Base-by-base conservation (phyloP, 2,888 invertebrate species). In the Mystacides longicornis region DNA sequence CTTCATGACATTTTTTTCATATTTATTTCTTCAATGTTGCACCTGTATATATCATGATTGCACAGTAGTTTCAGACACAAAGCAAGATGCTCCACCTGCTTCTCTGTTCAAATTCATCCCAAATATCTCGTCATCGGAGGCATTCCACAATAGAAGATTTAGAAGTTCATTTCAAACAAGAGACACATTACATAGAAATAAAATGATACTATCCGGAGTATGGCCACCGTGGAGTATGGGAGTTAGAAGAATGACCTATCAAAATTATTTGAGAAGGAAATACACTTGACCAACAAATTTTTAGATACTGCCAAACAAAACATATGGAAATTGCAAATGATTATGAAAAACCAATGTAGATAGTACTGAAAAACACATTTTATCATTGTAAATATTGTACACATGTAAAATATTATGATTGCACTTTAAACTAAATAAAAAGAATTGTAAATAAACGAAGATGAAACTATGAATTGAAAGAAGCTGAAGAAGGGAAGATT, bases 121-220 rank as follows among this genome's bases (percentile, higher is more conserved):
- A 21, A 3, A 22, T 9, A 43, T 27, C 7, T 27, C 23, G 11
- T 42, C 51, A 51, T 7, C 42, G 19, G 9, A 23, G 16, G 23
- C 52, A 19, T 49, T 33, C 2, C 49, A n/a, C 2, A 19, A 43
- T 22, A 37, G 31, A 16, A 51, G 31, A 22, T 21, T 42, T 18
- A 14, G 16, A 22, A 14, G 48, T 21, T 54, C 49, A 42, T 5
- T 51, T 14, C 55, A 49, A 27, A 58, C 60, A 2, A 55, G 54
- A 51, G 60, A 60, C 16, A 58, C 51, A 14, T 42, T 60, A 9
- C 50, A 56, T 19, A 52, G 58, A 47, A 60, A 60, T 42, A 53
- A 54, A 49, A 43, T 58, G 22, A 22, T 58, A 31, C 52, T 60
- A n/a, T 54, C 57, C 11, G 45, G 45, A 16, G 51, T 46, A 5